Base-by-base conservation (phyloP, 1,140 invertebrate species). In the Drosophila tropicalis region DNA sequence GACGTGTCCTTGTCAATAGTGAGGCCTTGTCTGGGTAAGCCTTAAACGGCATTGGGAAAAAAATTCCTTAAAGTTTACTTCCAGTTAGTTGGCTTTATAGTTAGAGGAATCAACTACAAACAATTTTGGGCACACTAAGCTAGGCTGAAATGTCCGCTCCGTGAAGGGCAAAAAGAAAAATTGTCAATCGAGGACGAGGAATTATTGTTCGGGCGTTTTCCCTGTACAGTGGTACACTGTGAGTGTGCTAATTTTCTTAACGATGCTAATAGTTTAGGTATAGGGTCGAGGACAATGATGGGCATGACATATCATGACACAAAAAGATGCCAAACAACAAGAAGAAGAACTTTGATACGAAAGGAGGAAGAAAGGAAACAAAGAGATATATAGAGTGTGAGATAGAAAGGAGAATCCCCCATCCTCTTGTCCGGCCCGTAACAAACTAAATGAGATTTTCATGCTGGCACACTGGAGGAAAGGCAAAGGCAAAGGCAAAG, bases 181-280 rank as follows among this genome's bases (percentile, higher is more conserved):
- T 58, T 57, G 17, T 51, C 61, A 61, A 22, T 17, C 57, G 29
- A 54, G 19, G 29, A 15, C 29, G 9, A 54, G 56, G 15, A 57
- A 47, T 25, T 63, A 29, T 41, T 25, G 22, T 39, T 9, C 5
- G 17, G 41, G n/a, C 12, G 22, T 56, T 56, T 5, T 29, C 19
- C 44, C 22, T 56, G n/a, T 58, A 1, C 40, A 36, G 51, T 22
- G 56, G 56, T 25, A 58, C 39, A 56, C 34, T 36, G 56, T 62
- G 36, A 56, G 68, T 79, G 67, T 64, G 76, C 61, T 68, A 76
- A 83, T 83, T 83, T 84, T 62, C 60, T 79, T 76, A 79, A 70
- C 61, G 62, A 67, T 69, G 76, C 73, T 76, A 79, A 84, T 79
- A 76, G 69, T 83, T 79, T 41, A 65, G 67, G 72, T 10, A 39